Conservation (phyloP, 2,797 vertebrate species). For the Knipowitschia caucasica region DNA sequence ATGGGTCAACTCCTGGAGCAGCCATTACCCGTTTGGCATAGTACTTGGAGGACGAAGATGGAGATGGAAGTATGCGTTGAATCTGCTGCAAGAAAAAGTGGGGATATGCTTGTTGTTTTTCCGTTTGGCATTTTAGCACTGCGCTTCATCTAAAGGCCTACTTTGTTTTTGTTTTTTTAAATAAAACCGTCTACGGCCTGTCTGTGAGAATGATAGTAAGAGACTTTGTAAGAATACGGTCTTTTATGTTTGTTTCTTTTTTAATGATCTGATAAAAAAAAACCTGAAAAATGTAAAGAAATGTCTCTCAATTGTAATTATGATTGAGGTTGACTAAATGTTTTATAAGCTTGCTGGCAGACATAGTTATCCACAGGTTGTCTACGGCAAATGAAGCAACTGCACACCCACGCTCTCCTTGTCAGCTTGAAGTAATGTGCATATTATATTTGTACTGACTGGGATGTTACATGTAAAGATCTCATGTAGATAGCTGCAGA, state of each 20-base stretch:
- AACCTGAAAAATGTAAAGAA: slow-evolving; percentile 59
- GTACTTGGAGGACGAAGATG: slow-evolving; percentile 54
- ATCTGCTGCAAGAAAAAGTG: slow-evolving; percentile 28
- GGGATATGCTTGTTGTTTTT: slow-evolving; percentile 38
- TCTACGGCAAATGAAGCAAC: slow-evolving; percentile 55
- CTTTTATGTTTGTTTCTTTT: slow-evolving; percentile 52
- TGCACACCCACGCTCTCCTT: slow-evolving; percentile 48
- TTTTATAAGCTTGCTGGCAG: slow-evolving; percentile 62
- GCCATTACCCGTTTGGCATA: slow-evolving; percentile 54
- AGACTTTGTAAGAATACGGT: slow-evolving; percentile 56
- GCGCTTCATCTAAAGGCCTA: slow-evolving; percentile 45
- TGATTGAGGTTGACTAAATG: slow-evolving; percentile 54
- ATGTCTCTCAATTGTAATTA: slow-evolving; percentile 55
- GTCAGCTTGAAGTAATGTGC: slow-evolving; percentile 57
- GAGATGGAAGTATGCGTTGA: slow-evolving; percentile 33
- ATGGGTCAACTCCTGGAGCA: slow-evolving; percentile 47
- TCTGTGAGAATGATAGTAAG: slow-evolving; percentile 53
- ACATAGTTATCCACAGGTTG: slow-evolving; percentile 56
- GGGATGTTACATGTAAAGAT: slow-evolving; percentile 49
- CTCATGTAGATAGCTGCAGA: slow-evolving; percentile 65
- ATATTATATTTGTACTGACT: slow-evolving; percentile 57
- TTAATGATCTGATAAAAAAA: slow-evolving; percentile 51
- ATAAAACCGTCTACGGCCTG: slow-evolving; percentile 61
- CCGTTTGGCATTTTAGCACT: slow-evolving; percentile 41
- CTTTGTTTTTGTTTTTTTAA: slow-evolving; percentile 42